Conservation (phyloP, 2,888 invertebrate species). For the Eupithecia subumbrata region DNA sequence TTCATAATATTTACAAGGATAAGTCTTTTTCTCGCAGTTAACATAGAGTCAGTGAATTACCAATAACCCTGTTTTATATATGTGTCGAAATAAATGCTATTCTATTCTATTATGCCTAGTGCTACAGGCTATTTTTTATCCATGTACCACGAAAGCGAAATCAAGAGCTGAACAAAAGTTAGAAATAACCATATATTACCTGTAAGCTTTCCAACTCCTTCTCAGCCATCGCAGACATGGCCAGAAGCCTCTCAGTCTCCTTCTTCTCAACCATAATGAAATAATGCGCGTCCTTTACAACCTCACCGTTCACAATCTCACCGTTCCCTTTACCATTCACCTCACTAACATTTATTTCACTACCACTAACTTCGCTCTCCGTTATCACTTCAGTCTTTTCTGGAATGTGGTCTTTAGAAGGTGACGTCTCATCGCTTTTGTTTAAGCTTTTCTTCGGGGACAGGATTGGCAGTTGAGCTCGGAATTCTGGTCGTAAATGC, state of each 20-base stretch:
- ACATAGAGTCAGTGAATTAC: too few relatives aligned
- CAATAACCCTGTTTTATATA: too few relatives aligned
- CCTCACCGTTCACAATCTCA: slow-evolving; percentile 65
- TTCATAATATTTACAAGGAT: too few relatives aligned
- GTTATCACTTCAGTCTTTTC: slow-evolving; percentile 67
- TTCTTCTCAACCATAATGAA: slow-evolving; percentile 89
- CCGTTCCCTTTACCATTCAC: slow-evolving; percentile 31
- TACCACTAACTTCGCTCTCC: slow-evolving; percentile 46
- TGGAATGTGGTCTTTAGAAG: slow-evolving; percentile 56
- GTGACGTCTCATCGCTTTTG: slow-evolving; percentile 69
- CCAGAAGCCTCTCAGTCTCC: slow-evolving; percentile 88
- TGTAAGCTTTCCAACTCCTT: slow-evolving; percentile 85
- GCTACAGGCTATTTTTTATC: too few relatives aligned
- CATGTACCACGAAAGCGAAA: too few relatives aligned
- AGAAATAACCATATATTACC: slow-evolving; percentile 50
- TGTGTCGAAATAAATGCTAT: too few relatives aligned
- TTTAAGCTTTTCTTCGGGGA: slow-evolving; percentile 82
- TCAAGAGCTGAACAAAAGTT: not conserved
- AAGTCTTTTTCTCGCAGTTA: too few relatives aligned
- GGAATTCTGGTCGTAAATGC: slow-evolving; percentile 93
- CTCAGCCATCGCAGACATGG: slow-evolving; percentile 87
- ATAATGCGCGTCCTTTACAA: slow-evolving; percentile 89
- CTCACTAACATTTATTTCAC: slow-evolving; percentile 70
- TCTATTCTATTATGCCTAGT: too few relatives aligned
- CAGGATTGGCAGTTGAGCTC: slow-evolving; percentile 90